A percentile compares a stretch with the other conserved stretches of the same genome.
Conservation (phyloP, 1,140 invertebrate genomes). For the Drosophila littoralis region DNA sequence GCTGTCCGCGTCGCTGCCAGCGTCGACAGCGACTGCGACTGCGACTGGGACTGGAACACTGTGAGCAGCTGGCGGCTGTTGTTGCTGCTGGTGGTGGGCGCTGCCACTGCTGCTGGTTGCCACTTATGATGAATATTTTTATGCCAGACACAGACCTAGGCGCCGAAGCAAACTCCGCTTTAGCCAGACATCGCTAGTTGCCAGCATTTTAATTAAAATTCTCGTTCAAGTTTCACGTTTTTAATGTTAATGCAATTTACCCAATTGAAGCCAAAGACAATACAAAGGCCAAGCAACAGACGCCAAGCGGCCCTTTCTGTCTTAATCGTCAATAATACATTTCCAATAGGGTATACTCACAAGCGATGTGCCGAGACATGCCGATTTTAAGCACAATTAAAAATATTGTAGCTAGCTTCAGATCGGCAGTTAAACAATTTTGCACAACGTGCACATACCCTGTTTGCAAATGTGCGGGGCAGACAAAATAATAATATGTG, state of each 20-base stretch:
- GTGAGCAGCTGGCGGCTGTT: constrained; percentile 26
- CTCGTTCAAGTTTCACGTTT: constrained; percentile 51
- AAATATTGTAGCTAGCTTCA: no score
- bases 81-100: constrained; percentile 19
- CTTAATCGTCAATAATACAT: not conserved
- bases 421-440: no score
- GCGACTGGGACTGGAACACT: constrained; percentile 9
- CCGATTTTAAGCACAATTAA: no score
- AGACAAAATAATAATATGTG: no score
- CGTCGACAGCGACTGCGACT: constrained; percentile 26
- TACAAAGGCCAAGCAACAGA: constrained; percentile 10
- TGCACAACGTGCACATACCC: no score
- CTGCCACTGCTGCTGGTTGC: constrained; percentile 39
- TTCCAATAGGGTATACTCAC: not conserved
- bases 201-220: constrained; percentile 76
- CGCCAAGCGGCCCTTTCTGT: not conserved
- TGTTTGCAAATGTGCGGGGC: no score
- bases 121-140: constrained; percentile 81
- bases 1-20: constrained; percentile 62
- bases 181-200: constrained; percentile 53
- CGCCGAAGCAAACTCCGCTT: not conserved
- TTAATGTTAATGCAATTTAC: constrained; percentile 70
- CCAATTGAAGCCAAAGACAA: constrained; percentile 53
- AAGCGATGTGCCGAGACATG: no score
- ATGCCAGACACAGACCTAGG: constrained; percentile 56